Evolutionary conservation across 2,113 vertebrate species (phyloP).

Genomic region (Lepisosteus osseus): DNA sequence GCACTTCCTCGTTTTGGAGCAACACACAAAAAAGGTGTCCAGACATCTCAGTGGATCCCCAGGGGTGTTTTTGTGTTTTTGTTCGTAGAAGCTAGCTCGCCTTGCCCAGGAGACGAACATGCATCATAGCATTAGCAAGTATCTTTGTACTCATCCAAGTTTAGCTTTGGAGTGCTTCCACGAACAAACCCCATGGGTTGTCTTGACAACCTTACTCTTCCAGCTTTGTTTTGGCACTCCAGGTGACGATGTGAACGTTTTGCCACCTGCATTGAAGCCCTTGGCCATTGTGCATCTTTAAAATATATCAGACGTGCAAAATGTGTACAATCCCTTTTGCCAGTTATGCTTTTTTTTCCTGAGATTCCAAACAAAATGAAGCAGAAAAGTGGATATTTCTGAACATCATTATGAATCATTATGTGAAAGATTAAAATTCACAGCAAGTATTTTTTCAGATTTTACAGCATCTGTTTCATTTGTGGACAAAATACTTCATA

Average conservation of each 20-base stretch:
- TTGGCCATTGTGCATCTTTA: too few relatives aligned
- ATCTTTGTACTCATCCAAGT: constrained; percentile 27
- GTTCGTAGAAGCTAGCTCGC: constrained; percentile 49
- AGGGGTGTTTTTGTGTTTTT: constrained; percentile 52
- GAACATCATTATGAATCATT: too few relatives aligned
- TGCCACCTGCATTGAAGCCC: background rate
- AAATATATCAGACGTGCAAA: too few relatives aligned
- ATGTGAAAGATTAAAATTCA: too few relatives aligned
- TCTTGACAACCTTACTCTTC: constrained; percentile 44
- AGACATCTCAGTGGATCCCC: constrained; percentile 40
- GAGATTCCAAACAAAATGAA: constrained; percentile 22
- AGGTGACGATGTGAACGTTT: constrained; percentile 8
- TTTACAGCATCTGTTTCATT: too few relatives aligned
- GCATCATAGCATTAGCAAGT: constrained; percentile 51
- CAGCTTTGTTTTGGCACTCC: constrained; percentile 15
- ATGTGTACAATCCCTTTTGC: too few relatives aligned
- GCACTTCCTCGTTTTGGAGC: constrained; percentile 56
- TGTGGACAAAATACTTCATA: too few relatives aligned
- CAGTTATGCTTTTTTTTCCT: too few relatives aligned
- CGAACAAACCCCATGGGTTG: constrained; percentile 44
- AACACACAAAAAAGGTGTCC: constrained; percentile 48
- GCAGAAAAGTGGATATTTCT: too few relatives aligned
- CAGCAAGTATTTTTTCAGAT: too few relatives aligned
- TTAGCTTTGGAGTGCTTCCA: constrained; percentile 52
- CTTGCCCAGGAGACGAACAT: constrained; percentile 55